phyloP scores from a whole-genome alignment of 1,140 invertebrate genomes.

The Drosophila cardini region DNA sequence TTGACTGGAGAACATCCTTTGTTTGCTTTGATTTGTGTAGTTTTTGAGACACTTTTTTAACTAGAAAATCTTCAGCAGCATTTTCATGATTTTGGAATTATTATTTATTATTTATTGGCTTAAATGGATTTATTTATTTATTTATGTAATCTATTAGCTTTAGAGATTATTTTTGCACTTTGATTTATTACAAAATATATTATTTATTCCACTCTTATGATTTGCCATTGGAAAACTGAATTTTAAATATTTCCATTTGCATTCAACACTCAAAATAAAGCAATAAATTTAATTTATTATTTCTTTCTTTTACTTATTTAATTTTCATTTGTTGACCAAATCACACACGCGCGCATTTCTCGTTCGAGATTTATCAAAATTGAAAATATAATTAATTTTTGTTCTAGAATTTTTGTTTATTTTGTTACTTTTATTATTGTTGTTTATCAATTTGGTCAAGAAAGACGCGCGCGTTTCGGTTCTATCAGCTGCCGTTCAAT shows the following conservation, averaged over 20 bases:
- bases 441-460: conserved; percentile 6
- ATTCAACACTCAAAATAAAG: conserved; percentile 13
- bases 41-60: conserved; percentile 6
- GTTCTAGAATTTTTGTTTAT: neutral
- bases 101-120: neutral
- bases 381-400: conserved; percentile 14
- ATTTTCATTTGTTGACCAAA: conserved; percentile 5
- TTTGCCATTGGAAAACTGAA: conserved; percentile 2
- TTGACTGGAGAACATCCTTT: too few relatives aligned
- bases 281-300: conserved; percentile 23
- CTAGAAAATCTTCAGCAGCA: too few relatives aligned
- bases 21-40: neutral
- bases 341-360: neutral
- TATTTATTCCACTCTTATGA: conserved; percentile 8
- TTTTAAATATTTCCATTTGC: neutral
- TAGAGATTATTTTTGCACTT: conserved; percentile 3
- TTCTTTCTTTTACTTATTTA: conserved; percentile 14
- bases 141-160: neutral
- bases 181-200: neutral
- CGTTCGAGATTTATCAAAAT: conserved; percentile 9
- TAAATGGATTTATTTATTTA: neutral
- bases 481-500: conserved; percentile 55
- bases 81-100: too few relatives aligned
- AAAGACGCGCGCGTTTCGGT: conserved; percentile 53
- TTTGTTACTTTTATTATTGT: conserved; percentile 7